Base-by-base conservation (phyloP, 1,140 invertebrate genomes). In the Drosophila auraria region DNA sequence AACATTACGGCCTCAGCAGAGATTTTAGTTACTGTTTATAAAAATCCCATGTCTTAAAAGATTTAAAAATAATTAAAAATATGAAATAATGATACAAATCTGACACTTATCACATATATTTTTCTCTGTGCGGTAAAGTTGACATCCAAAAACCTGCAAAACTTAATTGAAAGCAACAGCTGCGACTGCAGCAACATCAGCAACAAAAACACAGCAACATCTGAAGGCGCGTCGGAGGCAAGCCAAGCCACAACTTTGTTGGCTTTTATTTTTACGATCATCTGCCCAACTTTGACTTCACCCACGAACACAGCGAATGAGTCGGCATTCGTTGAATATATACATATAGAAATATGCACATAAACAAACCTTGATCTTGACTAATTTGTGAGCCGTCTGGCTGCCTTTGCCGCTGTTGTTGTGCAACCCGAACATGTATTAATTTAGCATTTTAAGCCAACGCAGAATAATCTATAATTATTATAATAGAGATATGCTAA, bases 281-380 rank as follows among this genome's bases (percentile, higher is more conserved):
- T 51, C 45, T 60, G 57, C 63, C 36, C n/a, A 80, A 44, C 57
- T 61, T 42, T 45, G 78, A 78, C 69, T 54, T 74, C 78, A 78
- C 68, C 78, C 78, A 84, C 82, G 60, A 71, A 20, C 20, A 20
- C 20, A 20, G 25, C 64, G 44, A 77, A 66, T 57, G 58, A 62
- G 50, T 56, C 63, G 56, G 63, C 49, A 47, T 65, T 53, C 33
- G 45, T 49, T 57, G 56, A 50, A 63, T 73, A 61, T 53, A 64
- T 27, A 57, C n/a, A 65, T 68, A 53, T 47, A 62, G 60, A 60
- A 68, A 53, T 53, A 68, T 44, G 42, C 42, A 42, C 40, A 57
- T 62, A 78, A 77, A 76, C 64, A 79, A 82, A 89, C 70, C 70
- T 73, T 89, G 62, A 90, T 89, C 82, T 79, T 90, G 84, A 87